These are phyloP conservation scores for Ameiurus melas DNA, from an alignment of 2,113 vertebrate species.

Conservation along the genomic window DNA sequence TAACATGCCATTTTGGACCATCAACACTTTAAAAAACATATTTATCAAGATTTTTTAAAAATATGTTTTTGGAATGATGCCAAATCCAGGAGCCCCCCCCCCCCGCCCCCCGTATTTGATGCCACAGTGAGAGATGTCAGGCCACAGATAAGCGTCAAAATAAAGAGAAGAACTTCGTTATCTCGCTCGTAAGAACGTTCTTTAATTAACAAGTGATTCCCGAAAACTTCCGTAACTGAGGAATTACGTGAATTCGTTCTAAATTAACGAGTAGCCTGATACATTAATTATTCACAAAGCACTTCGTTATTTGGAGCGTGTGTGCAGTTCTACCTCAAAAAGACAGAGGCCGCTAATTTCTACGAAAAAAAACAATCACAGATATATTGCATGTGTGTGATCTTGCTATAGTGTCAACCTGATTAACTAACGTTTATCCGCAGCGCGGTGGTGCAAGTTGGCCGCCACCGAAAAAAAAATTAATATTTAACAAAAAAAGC, in stretches of 20 bases:
- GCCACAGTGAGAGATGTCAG: background rate
- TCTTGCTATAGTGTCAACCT: background rate
- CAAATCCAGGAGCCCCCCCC: background rate
- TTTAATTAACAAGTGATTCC: background rate
- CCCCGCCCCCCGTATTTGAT: no score
- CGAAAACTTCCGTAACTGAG: background rate
- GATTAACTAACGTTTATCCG: background rate
- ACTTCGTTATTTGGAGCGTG: background rate
- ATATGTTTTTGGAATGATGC: background rate
- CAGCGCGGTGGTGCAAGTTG: background rate
- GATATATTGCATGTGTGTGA: background rate
- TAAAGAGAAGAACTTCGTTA: background rate
- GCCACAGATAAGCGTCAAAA: background rate
- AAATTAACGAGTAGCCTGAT: background rate
- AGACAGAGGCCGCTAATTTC: background rate
- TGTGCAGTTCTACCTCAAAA: background rate
- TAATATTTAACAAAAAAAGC: background rate
- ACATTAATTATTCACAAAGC: background rate
- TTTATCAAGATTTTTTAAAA: background rate
- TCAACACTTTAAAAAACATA: background rate
- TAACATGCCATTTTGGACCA: slow-evolving; percentile 6
- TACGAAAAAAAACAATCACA: background rate
- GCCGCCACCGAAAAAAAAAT: background rate
- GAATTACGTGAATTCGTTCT: background rate
- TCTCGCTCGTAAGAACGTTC: background rate